Conservation (phyloP, 1,140 invertebrate genomes). For the Drosophila kurseongensis region DNA sequence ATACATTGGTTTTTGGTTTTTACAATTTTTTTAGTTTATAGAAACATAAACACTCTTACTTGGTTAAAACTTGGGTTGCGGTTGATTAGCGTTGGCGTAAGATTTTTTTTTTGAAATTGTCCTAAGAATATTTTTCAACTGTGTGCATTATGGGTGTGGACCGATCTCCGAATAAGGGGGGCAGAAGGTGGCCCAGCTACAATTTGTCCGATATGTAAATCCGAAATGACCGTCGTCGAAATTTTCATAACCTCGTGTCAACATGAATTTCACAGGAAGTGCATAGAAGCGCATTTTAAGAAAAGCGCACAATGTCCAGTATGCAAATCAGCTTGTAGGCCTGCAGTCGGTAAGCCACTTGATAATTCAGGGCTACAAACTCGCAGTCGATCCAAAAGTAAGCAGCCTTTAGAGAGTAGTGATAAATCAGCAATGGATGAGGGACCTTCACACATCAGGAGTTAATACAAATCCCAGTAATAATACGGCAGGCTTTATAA, state of each 20-base stretch:
- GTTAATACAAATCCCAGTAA: too few relatives aligned
- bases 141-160: too few relatives aligned
- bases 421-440: background rate
- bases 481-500: too few relatives aligned
- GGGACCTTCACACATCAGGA: conserved; percentile 6
- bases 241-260: background rate
- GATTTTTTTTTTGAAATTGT: background rate
- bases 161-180: background rate
- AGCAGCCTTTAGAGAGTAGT: background rate
- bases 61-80: background rate
- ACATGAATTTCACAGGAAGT: conserved; percentile 2
- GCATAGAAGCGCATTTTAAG: conserved; percentile 1
- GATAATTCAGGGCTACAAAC: conserved; percentile 1
- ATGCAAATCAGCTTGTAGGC: background rate
- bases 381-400: conserved; percentile 10
- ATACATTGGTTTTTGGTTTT: background rate
- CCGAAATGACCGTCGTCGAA: background rate
- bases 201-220: conserved; percentile 7
- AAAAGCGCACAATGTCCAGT: conserved; percentile 2
- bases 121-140: background rate
- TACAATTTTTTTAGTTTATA: background rate
- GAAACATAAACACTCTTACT: background rate
- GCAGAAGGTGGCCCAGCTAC: too few relatives aligned
- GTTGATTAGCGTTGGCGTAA: background rate
- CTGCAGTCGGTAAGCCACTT: background rate